Evolutionary conservation across 1,140 invertebrate species (phyloP).

Genomic region (Agrilus planipennis): DNA sequence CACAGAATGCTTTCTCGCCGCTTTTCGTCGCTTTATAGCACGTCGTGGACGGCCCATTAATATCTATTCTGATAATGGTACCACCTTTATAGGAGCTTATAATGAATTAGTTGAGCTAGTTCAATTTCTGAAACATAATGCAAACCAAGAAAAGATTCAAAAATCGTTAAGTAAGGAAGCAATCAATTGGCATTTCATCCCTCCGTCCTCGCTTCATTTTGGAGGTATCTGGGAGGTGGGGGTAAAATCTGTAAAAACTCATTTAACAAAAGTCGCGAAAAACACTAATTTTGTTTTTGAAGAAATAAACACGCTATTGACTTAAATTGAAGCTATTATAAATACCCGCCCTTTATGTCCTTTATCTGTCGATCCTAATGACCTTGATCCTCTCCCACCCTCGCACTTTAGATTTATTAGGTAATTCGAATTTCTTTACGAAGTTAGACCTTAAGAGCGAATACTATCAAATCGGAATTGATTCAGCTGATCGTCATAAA

Average conservation of each 20-base stretch:
- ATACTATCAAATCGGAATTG: no score
- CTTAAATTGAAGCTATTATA: conserved; percentile 12
- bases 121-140: neutral
- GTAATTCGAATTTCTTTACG: no score
- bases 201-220: conserved; percentile 31
- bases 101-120: conserved; percentile 7
- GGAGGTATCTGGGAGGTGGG: conserved; percentile 32
- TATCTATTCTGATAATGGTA: conserved; percentile 14
- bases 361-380: conserved; percentile 12
- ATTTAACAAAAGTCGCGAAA: neutral
- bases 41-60: conserved; percentile 8
- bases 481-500: no score
- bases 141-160: conserved; percentile 1
- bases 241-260: conserved; percentile 4
- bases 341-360: conserved; percentile 17
- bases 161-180: conserved; percentile 9
- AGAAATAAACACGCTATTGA: conserved; percentile 9
- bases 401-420: no score
- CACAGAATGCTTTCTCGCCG: conserved; percentile 7
- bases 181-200: conserved; percentile 34
- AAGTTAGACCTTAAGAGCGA: no score
- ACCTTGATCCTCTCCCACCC: conserved; percentile 15
- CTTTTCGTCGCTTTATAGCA: conserved; percentile 8
- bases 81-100: conserved; percentile 12
- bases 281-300: conserved; percentile 7